Evolutionary conservation across 2,888 invertebrate genomes (phyloP), one percentile per base, ranked within the genome.

Genomic region (Acrocera orbiculus): DNA sequence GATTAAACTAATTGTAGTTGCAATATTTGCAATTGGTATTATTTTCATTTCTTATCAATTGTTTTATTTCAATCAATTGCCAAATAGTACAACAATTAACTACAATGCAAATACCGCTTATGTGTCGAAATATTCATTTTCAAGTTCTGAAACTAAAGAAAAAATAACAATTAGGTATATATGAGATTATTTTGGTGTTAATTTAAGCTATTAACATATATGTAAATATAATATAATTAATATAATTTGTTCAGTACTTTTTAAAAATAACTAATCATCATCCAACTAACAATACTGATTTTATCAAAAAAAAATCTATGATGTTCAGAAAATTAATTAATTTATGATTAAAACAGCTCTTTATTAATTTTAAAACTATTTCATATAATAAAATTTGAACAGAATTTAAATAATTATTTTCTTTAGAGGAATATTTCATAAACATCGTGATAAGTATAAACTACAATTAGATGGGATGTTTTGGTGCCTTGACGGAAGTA

Each of bases 401-500:
- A 9, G 25, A 22, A 29, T 23, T 15, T n/a, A n/a, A n/a, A n/a
- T n/a, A n/a, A n/a, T n/a, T 30, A 43, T 41, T 17, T 30, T 26
- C 34, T 40, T 13, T 39, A 60, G 62, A 34, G 65, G 65, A 4
- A 61, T 54, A 16, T 51, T 57, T 11, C 50, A 58, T 3, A 52
- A 53, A 36, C 62, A 64, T 43, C 56, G 56, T 36, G 52, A 55
- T 27, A 52, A 53, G 4, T 65, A 65, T 36, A 53, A 56, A 35
- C 63, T 64, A 2, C 62, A 63, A 39, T 51, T 47, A 7, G 47
- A 51, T 5, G 62, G 60, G 1, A 59, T 57, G 28, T 67, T 66
- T 39, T 51, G 53, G 27, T 68, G 68, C 34, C 49, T 66, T 32
- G 47, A 50, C 33, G 58, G 58, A 9, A 58, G 54, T 37, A 51